A percentile compares a stretch with the other conserved stretches of the same genome.
Conservation (phyloP, 2,113 vertebrate species). For the Poecilia latipinna region DNA sequence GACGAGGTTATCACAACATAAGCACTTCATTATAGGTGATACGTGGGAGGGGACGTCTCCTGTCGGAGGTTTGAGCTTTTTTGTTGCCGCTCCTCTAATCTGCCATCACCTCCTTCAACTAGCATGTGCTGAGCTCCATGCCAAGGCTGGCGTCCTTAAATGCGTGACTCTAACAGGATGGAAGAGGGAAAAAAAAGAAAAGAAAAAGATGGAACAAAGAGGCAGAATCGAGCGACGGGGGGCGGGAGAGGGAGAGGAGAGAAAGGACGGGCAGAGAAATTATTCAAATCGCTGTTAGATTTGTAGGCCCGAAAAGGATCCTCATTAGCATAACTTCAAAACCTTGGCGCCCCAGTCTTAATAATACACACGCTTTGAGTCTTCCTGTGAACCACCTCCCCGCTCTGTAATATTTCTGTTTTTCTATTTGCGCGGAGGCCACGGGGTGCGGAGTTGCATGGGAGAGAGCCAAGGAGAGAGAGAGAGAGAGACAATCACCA, state of each 20-base stretch:
- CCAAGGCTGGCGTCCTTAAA: conserved; percentile 43
- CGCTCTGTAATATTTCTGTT: conserved; percentile 33
- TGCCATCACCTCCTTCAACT: conserved; percentile 50
- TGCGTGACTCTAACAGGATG: conserved; percentile 31
- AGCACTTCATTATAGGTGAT: conserved; percentile 39
- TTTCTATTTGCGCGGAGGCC: conserved; percentile 53
- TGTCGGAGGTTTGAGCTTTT: conserved; percentile 37
- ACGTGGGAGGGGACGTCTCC: conserved; percentile 40
- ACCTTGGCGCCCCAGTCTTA: conserved; percentile 44
- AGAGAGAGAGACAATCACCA: conserved; percentile 12
- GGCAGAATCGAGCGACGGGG: not conserved
- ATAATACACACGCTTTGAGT: conserved; percentile 63
- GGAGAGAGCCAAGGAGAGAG: conserved; percentile 16
- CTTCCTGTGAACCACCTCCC: conserved; percentile 50
- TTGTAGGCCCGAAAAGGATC: conserved; percentile 56
- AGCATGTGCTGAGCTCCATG: conserved; percentile 25
- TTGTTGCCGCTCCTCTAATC: conserved; percentile 51
- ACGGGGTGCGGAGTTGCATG: conserved; percentile 27
- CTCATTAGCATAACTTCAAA: conserved; percentile 73
- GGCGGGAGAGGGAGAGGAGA: conserved; percentile 10
- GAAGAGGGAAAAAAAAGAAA: not conserved
- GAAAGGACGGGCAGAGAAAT: conserved; percentile 35
- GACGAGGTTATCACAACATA: conserved; percentile 22
- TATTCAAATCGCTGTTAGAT: conserved; percentile 64
- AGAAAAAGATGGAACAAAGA: conserved; percentile 9